Conservation (phyloP, 2,113 vertebrate genomes). For the Hepsetus odoe region DNA sequence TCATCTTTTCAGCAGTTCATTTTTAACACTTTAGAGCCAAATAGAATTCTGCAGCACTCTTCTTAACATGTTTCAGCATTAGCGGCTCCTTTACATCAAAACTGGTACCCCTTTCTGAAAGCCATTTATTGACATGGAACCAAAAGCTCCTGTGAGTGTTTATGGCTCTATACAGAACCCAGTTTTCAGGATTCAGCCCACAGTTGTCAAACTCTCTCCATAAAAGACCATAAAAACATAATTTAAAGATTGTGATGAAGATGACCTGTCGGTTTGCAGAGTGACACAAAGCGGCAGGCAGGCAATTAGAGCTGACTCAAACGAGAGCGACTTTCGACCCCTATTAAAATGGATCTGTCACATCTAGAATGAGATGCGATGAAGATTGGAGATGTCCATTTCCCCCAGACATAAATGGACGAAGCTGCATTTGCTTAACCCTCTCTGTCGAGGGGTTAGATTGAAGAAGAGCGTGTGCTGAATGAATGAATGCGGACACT, state of each 20-base stretch:
- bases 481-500: neutral
- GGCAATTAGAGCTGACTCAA: slow-evolving; percentile 6
- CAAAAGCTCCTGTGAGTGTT: no score
- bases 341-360: slow-evolving; percentile 3
- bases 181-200: neutral
- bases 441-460: neutral
- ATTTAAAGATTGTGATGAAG: neutral
- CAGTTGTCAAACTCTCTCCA: neutral
- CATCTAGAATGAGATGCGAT: slow-evolving; percentile 14
- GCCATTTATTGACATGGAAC: no score
- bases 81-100: no score
- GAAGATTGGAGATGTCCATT: neutral
- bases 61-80: no score
- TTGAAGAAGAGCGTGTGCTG: neutral
- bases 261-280: neutral
- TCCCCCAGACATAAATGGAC: neutral
- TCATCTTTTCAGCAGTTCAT: no score
- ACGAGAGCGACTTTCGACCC: neutral
- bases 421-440: neutral
- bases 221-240: neutral
- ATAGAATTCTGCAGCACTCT: no score
- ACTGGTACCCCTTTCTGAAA: no score
- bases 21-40: no score
- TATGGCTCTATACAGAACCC: no score
- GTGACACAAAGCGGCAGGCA: neutral